A percentile compares a stretch with the other conserved stretches of the same genome.
Evolutionary conservation across 2,113 vertebrate genomes (phyloP).

Genomic region (Lampris incognitus): DNA sequence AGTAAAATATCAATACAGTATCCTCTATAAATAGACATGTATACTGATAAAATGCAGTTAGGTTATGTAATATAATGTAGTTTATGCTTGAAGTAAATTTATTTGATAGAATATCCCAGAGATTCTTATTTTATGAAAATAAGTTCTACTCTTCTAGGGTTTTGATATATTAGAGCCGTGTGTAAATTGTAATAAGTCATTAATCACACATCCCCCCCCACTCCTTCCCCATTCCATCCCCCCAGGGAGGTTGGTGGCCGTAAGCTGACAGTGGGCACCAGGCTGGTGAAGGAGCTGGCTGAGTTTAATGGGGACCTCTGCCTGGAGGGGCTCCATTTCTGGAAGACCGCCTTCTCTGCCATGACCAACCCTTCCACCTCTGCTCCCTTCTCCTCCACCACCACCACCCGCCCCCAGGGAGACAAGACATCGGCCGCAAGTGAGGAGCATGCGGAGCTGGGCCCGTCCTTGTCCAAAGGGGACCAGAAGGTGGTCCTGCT

Average conservation of each 20-base stretch:
- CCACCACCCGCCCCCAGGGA: slow-evolving; percentile 58
- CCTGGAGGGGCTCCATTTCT: slow-evolving; percentile 92
- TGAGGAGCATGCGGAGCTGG: slow-evolving; percentile 64
- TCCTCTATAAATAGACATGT: not conserved
- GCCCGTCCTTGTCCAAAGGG: slow-evolving; percentile 72
- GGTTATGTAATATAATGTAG: no score
- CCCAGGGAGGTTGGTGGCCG: slow-evolving; percentile 92
- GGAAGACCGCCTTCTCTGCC: slow-evolving; percentile 95
- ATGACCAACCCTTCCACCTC: slow-evolving; percentile 88
- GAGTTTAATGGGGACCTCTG: slow-evolving; percentile 95
- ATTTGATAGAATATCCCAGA: not conserved
- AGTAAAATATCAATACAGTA: not conserved
- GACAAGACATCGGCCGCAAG: slow-evolving; percentile 55
- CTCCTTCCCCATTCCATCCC: slow-evolving; percentile 18
- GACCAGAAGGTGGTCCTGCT: slow-evolving; percentile 93
- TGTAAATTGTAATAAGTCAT: not conserved
- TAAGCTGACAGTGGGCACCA: slow-evolving; percentile 89
- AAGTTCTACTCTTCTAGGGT: not conserved
- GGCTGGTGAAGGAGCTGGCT: slow-evolving; percentile 87
- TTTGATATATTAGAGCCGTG: slow-evolving; percentile 2
- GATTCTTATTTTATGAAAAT: not conserved
- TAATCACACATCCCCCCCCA: not conserved
- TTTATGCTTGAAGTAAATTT: no score
- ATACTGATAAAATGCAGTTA: not conserved
- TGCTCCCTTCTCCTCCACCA: slow-evolving; percentile 77